Base-by-base conservation (phyloP, 2,888 invertebrate genomes). In the Brachylomia viminalis region DNA sequence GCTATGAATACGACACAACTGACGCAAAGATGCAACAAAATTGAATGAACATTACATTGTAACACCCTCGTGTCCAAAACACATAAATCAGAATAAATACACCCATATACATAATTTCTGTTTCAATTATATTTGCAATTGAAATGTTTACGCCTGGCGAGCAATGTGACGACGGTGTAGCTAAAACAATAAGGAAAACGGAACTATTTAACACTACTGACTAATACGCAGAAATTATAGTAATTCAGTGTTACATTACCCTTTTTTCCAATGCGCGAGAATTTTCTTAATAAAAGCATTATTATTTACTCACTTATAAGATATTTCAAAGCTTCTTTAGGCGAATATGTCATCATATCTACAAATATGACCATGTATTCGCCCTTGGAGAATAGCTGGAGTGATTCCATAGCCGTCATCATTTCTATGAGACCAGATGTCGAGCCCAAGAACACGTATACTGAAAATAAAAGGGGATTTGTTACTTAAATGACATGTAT, bases 291-390 rank as follows among this genome's bases (percentile, higher is more conserved):
- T 10, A 27, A 8, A 45, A 20, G 8, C 20, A 45, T 42, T 30
- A n/a, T 58, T 20, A 13, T 52, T 47, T 42, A 97, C 98, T 97
- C 94, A 98, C 98, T 98, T 97, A 98, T 98, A 90, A 98, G 96
- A 97, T 98, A 99, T 94, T 98, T 98, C 90, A 97, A 96, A 61
- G 98, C 98, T 92, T 98, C 98, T 90, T 92, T 92, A 1, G 97
- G 97, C 30, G 98, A 97, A 93, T 98, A 98, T n/a, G 98, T 98
- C 97, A 98, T 98, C 97, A 98, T 98, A 92, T 99, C 99, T 30
- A 99, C 98, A 93, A 98, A 98, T 92, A 99, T 99, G 80, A 99
- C 98, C 97, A 99, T 98, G 94, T 99, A 99, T 92, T 99, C 98
- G 42, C 99, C 99, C 84, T 98, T 98, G 75, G 98, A 98, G 92